Conservation (phyloP, 2,888 invertebrate species). For the Polyommatus iphigenia region DNA sequence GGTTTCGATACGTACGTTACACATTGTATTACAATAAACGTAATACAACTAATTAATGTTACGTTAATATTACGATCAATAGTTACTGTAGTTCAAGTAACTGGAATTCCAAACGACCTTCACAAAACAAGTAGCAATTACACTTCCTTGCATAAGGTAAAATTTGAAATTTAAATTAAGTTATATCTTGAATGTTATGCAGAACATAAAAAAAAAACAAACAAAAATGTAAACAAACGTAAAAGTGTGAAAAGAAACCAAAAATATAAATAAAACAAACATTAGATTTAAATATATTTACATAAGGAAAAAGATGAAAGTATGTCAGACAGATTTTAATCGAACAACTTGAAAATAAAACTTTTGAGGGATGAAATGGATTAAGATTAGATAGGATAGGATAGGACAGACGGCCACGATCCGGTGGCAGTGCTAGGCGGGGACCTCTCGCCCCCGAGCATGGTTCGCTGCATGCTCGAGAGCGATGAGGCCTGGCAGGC, state of each 20-base stretch:
- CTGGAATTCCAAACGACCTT: conserved; percentile 7
- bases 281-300: background rate
- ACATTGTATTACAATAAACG: background rate
- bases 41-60: background rate
- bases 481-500: no score
- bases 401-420: no score
- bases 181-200: background rate
- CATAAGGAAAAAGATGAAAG: background rate
- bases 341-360: no score
- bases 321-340: background rate
- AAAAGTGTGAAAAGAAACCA: background rate
- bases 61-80: conserved; percentile 14
- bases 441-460: no score
- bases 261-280: background rate
- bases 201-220: background rate
- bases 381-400: no score
- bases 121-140: background rate
- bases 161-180: background rate
- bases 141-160: conserved; percentile 8
- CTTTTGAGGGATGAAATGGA: no score
- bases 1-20: background rate
- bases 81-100: background rate
- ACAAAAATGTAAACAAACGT: background rate
- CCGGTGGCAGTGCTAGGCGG: no score
- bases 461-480: no score